Conservation (phyloP, 30 jellyfish, hydroid and myxozoan species). For the Cassiopea xamachana region DNA sequence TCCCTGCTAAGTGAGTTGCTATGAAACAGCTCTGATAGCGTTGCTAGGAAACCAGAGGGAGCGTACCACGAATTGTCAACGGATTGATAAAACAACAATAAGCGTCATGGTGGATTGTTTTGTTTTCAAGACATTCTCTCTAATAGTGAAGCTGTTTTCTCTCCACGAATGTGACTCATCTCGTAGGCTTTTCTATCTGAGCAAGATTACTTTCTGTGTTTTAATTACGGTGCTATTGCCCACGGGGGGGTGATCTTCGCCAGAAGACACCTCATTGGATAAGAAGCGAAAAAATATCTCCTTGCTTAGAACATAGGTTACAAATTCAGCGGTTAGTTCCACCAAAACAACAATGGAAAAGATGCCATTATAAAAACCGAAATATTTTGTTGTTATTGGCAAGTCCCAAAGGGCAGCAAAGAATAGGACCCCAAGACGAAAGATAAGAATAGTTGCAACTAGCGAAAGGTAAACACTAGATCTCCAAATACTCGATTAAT, state of each 20-base stretch:
- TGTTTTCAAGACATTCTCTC: background rate
- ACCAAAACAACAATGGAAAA: background rate
- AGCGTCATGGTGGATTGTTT: background rate
- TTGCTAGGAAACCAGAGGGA: background rate
- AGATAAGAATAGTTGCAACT: too few relatives aligned
- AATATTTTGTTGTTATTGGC: background rate
- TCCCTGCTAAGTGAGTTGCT: background rate
- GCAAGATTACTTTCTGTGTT: background rate
- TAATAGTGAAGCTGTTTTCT: background rate
- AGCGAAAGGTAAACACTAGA: too few relatives aligned
- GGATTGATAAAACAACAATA: background rate
- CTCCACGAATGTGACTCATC: background rate
- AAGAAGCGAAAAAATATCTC: background rate
- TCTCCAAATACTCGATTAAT: too few relatives aligned
- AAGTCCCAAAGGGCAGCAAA: background rate
- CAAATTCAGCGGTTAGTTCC: background rate
- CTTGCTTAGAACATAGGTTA: background rate
- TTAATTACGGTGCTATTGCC: background rate
- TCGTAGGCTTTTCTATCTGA: background rate
- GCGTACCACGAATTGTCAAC: background rate
- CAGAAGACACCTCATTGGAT: background rate
- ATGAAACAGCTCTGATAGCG: background rate
- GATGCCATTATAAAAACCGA: background rate
- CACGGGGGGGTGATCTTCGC: background rate
- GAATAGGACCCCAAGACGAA: background rate